Base-by-base conservation (phyloP, 37 sponge, comb jelly and placozoan genomes). In the Crambe crambe region DNA sequence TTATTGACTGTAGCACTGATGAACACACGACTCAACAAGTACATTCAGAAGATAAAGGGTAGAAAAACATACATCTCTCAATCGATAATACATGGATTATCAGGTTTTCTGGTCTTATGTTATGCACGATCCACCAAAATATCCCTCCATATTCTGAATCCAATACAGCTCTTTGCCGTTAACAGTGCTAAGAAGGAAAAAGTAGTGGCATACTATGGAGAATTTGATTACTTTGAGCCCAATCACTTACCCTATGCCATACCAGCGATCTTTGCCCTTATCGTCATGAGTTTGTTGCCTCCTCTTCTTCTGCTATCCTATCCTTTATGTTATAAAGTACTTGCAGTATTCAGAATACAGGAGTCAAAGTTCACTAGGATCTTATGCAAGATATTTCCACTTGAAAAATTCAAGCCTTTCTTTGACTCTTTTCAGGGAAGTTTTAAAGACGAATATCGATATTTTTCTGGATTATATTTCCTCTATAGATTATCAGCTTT, bases 401-500 rank as follows among this genome's bases (percentile, higher is more conserved):
- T n/a, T n/a, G n/a, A n/a, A n/a, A n/a, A n/a, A n/a, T n/a, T n/a
- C n/a, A n/a, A n/a, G n/a, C n/a, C n/a, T n/a, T n/a, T n/a, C n/a
- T n/a, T 80, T 3, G 86, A 85, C 35, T 59, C 72, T 23, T 85
- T 85, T 29, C 78, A 78, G 44, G 47, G 79, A 37, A 62, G 79
- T 38, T 85, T 70, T 44, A 70, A 60, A 78, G 79, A 77, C 62
- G 42, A 78, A 20, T 36, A 29, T 63, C 60, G 79, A 0, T 85
- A 41, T 40, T 85, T 85, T 70, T 44, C 86, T 18, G 86, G 86
- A 40, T 36, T 85, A 23, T 85, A 85, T 47, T 78, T 85, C 37
- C 0, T 85, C 2, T 72, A 77, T 71, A 57, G 79, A 25, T n/a
- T n/a, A n/a, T n/a, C n/a, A n/a, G n/a, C n/a, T n/a, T n/a, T n/a